These are phyloP conservation scores for Neelides sp. DNA, from an alignment of 1,140 invertebrate species.

Conservation along the genomic window DNA sequence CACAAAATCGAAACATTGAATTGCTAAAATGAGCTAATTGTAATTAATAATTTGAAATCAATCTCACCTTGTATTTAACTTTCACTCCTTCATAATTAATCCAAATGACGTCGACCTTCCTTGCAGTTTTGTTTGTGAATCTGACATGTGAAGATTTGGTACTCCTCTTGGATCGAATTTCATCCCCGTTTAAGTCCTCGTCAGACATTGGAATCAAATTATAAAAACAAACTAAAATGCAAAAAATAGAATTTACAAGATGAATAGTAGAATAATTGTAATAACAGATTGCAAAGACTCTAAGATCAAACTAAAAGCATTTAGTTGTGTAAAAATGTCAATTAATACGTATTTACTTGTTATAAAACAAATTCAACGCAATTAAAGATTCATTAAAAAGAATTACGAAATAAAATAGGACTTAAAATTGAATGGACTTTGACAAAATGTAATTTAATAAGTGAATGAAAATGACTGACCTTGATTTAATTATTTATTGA, in stretches of 20 bases:
- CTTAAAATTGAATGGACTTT: too few relatives aligned
- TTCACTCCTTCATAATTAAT: slow-evolving; percentile 52
- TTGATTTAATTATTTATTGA: neutral
- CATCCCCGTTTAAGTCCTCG: neutral
- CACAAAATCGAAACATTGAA: neutral
- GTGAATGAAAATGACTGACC: too few relatives aligned
- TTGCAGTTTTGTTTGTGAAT: slow-evolving; percentile 53
- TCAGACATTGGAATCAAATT: neutral
- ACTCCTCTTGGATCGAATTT: slow-evolving; percentile 11
- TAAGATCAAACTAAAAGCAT: neutral
- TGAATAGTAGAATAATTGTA: neutral
- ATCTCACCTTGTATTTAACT: slow-evolving; percentile 40
- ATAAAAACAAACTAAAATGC: neutral
- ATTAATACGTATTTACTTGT: neutral
- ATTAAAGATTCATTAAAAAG: neutral
- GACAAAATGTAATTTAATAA: too few relatives aligned
- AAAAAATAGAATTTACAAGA: neutral
- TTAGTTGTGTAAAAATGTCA: neutral
- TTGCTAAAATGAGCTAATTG: neutral
- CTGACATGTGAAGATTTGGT: slow-evolving; percentile 43
- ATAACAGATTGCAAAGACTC: neutral
- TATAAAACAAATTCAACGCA: neutral
- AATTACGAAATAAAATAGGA: neutral
- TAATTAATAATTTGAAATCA: neutral
- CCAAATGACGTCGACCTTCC: slow-evolving; percentile 56